These are phyloP conservation scores for Drosophila rellima DNA, from an alignment of 2,888 invertebrate species.

Conservation along the genomic window DNA sequence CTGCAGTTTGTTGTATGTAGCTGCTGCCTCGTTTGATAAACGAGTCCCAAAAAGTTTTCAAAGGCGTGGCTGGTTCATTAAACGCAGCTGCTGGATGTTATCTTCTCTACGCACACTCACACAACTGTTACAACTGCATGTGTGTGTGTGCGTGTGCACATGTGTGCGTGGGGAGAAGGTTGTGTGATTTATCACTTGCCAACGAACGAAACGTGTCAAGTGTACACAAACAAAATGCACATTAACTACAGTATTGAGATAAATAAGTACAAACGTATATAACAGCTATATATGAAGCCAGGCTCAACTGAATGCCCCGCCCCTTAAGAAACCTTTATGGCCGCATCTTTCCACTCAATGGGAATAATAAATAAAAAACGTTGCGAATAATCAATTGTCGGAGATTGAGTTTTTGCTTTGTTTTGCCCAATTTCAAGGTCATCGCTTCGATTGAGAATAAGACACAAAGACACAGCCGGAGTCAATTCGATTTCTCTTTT, in stretches of 20 bases:
- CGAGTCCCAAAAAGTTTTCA: constrained; percentile 61
- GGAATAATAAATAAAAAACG: constrained; percentile 23
- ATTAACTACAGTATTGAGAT: constrained; percentile 69
- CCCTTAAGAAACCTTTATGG: constrained; percentile 31
- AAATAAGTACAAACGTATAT: constrained; percentile 31
- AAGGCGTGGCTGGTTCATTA: constrained; percentile 78
- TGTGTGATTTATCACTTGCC: constrained; percentile 75
- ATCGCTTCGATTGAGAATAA: constrained; percentile 15
- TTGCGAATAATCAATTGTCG: constrained; percentile 39
- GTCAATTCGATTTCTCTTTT: constrained; percentile 2
- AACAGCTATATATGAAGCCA: constrained; percentile 30
- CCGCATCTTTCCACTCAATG: constrained; percentile 1
- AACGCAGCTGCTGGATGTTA: constrained; percentile 77
- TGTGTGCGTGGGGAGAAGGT: constrained; percentile 19
- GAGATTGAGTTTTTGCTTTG: constrained; percentile 6
- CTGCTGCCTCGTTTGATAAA: constrained; percentile 53
- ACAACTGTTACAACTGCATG: constrained; percentile 24
- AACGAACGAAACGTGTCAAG: constrained; percentile 73
- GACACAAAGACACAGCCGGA: neutral
- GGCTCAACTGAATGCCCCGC: constrained; percentile 36
- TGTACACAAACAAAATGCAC: constrained; percentile 70
- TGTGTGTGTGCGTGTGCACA: constrained; percentile 33
- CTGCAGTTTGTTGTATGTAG: constrained; percentile 27
- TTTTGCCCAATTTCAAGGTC: constrained; percentile 45
- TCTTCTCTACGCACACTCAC: constrained; percentile 50